Base-by-base conservation (phyloP, 2,888 invertebrate species). In the Peribatodes rhomboidaria region DNA sequence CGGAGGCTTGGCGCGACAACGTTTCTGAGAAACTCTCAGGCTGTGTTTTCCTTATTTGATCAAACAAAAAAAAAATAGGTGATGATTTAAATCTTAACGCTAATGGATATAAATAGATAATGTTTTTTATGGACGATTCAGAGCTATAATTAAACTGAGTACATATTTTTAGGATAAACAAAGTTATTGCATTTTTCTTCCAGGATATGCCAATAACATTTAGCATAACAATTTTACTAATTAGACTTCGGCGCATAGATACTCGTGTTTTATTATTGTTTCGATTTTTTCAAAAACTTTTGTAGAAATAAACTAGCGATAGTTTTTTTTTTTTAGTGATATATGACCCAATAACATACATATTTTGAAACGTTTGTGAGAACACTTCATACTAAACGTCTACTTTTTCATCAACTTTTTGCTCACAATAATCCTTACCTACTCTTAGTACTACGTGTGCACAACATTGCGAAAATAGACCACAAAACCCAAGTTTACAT, bases 41-140 rank as follows among this genome's bases (percentile, higher is more conserved):
- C 47, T 58, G 76, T 77, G 64, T 86, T 86, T 86, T 86, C 86
- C 86, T 85, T 80, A 77, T 85, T 82, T 78, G 74, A 69, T 57
- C 72, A 63, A 65, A 68, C 65, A 69, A 53, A n/a, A 27, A 52
- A n/a, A 41, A 31, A 37, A 67, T 44, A 10, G 2, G 13, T 18
- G 20, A 33, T 11, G 7, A 11, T 18, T 20, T 47, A 33, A 13
- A 10, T n/a, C 7, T 47, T 47, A 47, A 50, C 27, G 9, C 0
- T 13, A 22, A 46, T n/a, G 22, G 4, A 2, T 27, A 47, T 47
- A 10, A 6, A 4, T 31, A 10, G n/a, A 16, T 9, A 31, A 1
- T 6, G n/a, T n/a, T 27, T 2, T 2, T 42, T 16, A 18, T 13
- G 27, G 27, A 6, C 10, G 16, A 14, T 8, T n/a, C 27, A 47